These are phyloP conservation scores for Mus caroli DNA, from an alignment of 2,797 vertebrate genomes.

Conservation along the genomic window DNA sequence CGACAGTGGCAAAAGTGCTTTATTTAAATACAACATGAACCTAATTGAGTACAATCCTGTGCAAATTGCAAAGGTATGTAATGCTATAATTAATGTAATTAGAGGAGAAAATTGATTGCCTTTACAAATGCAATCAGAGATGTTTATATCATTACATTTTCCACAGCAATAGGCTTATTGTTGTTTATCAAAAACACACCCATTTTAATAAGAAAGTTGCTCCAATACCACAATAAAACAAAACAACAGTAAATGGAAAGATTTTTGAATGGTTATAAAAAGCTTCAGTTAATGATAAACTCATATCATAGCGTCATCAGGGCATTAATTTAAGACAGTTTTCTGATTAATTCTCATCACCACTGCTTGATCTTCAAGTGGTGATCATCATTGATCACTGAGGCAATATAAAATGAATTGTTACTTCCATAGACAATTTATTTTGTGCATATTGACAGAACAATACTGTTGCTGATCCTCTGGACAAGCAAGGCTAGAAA, in stretches of 20 bases:
- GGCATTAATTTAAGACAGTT: conserved; percentile 60
- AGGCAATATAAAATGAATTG: conserved; percentile 52
- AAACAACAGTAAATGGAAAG: conserved; percentile 56
- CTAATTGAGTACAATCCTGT: conserved; percentile 70
- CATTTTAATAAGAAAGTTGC: conserved; percentile 54
- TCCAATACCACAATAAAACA: conserved; percentile 34
- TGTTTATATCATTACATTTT: conserved; percentile 72
- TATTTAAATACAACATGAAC: conserved; percentile 77
- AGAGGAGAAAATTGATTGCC: conserved; percentile 70
- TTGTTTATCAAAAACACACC: conserved; percentile 64
- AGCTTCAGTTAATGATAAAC: conserved; percentile 11
- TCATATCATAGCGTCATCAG: neutral
- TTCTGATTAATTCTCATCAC: conserved; percentile 72
- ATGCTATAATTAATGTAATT: conserved; percentile 78
- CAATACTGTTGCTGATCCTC: conserved; percentile 9
- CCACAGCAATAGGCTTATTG: conserved; percentile 54
- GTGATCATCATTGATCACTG: conserved; percentile 56
- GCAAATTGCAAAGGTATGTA: conserved; percentile 74
- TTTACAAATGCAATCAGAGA: conserved; percentile 64
- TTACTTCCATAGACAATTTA: conserved; percentile 63
- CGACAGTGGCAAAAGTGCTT: conserved; percentile 60
- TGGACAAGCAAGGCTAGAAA: conserved; percentile 60
- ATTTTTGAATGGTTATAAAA: conserved; percentile 45
- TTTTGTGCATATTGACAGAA: conserved; percentile 58
- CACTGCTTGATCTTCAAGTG: conserved; percentile 53